A percentile compares a stretch with the other conserved stretches of the same genome.
Evolutionary conservation across 2,888 invertebrate species (phyloP).

Genomic region (Lucinisca nassula): DNA sequence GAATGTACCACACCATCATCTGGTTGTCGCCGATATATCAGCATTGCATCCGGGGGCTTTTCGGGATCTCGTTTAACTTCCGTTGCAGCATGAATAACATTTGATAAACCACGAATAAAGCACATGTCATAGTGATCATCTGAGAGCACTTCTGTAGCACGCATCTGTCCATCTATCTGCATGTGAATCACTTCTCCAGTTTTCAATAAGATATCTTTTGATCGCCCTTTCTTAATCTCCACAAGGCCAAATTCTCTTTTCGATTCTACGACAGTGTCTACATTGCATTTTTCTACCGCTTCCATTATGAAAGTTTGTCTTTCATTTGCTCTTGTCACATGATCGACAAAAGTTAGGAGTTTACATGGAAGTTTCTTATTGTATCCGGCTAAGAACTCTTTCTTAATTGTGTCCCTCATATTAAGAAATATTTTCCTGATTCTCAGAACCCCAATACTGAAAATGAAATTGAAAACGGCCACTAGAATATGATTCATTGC

Average conservation of each 20-base stretch:
- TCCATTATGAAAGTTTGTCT: conserved; percentile 70
- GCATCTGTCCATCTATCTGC: conserved; percentile 69
- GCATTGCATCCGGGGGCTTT: conserved; percentile 71
- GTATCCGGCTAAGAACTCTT: conserved; percentile 72
- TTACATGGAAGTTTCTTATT: conserved; percentile 69
- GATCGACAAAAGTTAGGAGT: conserved; percentile 71
- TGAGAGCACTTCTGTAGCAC: conserved; percentile 52
- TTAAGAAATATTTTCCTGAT: conserved; percentile 73
- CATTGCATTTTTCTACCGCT: conserved; percentile 60
- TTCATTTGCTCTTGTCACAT: conserved; percentile 64
- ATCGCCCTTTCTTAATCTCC: conserved; percentile 72
- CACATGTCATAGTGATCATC: conserved; percentile 64
- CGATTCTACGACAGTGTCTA: conserved; percentile 58
- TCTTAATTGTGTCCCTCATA: conserved; percentile 74
- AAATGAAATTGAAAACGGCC: no score
- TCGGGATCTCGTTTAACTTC: conserved; percentile 74
- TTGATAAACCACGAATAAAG: conserved; percentile 61
- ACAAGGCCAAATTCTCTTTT: conserved; percentile 60
- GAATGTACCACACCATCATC: conserved; percentile 51
- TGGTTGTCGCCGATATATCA: conserved; percentile 56
- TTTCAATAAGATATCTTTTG: conserved; percentile 67
- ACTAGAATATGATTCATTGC: no score
- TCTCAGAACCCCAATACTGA: conserved; percentile 66
- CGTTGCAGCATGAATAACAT: conserved; percentile 67
- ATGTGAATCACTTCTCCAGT: conserved; percentile 67